Evolutionary conservation across 2,888 invertebrate species (phyloP), one percentile per base, ranked within the genome.

Genomic region (Calameuta pallipes): DNA sequence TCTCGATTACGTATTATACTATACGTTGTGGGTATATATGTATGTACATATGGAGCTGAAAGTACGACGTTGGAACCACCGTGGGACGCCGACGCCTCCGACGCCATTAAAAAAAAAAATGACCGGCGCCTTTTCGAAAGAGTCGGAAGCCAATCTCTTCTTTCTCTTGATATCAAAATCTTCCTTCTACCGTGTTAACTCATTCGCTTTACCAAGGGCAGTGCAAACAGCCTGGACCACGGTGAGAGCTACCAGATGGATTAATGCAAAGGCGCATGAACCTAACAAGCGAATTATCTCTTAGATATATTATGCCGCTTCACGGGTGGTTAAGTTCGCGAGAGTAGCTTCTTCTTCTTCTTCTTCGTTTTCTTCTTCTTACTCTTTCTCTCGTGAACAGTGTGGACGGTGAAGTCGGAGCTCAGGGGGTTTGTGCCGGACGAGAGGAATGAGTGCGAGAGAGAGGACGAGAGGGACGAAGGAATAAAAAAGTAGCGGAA

Each of bases 261-360:
- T 87, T 85, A 85, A 85, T 84, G 85, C 84, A 83, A 83, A 79
- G 78, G 80, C 79, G 80, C 78, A 82, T 81, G 83, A 85, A 83
- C 83, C 86, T 88, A 90, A 89, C 89, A 88, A 88, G 87, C 87
- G 87, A 90, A 90, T 90, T 88, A 90, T 87, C 86, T 84, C 81
- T 74, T 85, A 85, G 85, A 90, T 88, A 88, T 89, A 89, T 89
- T 86, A 86, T 85, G 84, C 83, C 83, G 87, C 85, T 90, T 90
- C 87, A 89, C 88, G 90, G 89, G 89, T 90, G 89, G 90, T 90
- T 90, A 89, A 89, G 85, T 87, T 83, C 81, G 83, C 81, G 83
- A 81, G 83, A 83, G 82, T 78, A 56, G 78, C 78, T 75, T 70
- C 71, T 34, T 23, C 41, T 23, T 23, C 23, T 56, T 23, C 56